Evolutionary conservation across 2,113 vertebrate species (phyloP), one percentile per base, ranked within the genome.

Genomic region (Turdus rufiventris): DNA sequence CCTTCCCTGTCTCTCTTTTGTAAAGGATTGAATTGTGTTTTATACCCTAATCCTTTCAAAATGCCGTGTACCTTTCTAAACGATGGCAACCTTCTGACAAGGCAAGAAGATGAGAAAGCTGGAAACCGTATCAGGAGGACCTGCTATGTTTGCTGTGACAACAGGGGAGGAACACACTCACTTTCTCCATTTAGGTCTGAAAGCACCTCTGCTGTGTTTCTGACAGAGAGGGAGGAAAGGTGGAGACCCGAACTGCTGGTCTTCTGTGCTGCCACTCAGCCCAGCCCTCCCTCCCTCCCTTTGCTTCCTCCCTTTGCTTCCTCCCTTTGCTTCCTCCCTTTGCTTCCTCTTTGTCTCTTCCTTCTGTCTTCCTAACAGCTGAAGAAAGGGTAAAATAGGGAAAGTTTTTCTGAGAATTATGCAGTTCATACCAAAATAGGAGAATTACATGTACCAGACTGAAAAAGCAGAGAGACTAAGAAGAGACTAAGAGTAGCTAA

Each of bases 41-140:
- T 98, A 95, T 97, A 89, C 34, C 87, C 93, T 98, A 98, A 98
- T 98, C 97, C 97, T 98, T 97, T 97, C 96, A 97, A 96, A 96
- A 97, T 91, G 79, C 84, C 40, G 91, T 93, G 76, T 96, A 96
- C 97, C 97, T 98, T 97, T 97, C 97, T 95, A 97, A 98, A 84
- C 2, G 91, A 97, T 82, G 96, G 97, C 97, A 98, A 97, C 94
- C 93, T 96, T 97, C 98, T 98, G 98, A 98, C 98, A 98, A 98
- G 96, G 96, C 92, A 85, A 88, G 94, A 93, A 94, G 96, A 97
- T 93, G 98, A 96, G 97, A 97, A 97, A 88, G 68, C 97, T 94
- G 96, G 96, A 97, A 98, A 96, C 95, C 95, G 89, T 97, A 96
- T 98, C 94, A 97, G 97, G 97, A 96, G 91, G 85, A 95, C 82